Percentiles rank a stretch among this genome's conserved stretches.
Evolutionary conservation across 2,797 vertebrate species (phyloP).

Genomic region (Pempheris klunzingeri): DNA sequence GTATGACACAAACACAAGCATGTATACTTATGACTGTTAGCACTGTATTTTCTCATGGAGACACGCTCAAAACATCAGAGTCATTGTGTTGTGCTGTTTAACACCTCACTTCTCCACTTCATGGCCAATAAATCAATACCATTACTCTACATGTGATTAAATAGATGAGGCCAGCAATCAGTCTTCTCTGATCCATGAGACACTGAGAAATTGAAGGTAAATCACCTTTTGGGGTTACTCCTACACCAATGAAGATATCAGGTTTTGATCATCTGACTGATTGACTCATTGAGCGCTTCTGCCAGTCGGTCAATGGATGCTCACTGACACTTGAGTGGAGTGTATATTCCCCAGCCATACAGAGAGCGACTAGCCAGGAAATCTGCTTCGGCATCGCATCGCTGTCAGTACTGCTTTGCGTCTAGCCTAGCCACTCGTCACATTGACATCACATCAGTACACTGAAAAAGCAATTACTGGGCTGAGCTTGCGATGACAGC

Average conservation of each 20-base stretch:
- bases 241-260: slow-evolving; percentile 22
- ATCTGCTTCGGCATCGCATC: slow-evolving; percentile 25
- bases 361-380: slow-evolving; percentile 21
- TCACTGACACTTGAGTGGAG: background rate
- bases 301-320: slow-evolving; percentile 4
- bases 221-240: background rate
- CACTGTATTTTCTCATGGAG: slow-evolving; percentile 12
- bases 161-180: slow-evolving; percentile 25
- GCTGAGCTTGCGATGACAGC: slow-evolving; percentile 53
- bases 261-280: slow-evolving; percentile 35
- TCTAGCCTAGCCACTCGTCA: slow-evolving; percentile 35
- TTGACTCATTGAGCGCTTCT: slow-evolving; percentile 12
- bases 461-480: slow-evolving; percentile 60
- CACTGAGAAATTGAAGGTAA: slow-evolving; percentile 24
- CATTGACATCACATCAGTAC: slow-evolving; percentile 39
- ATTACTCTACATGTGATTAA: slow-evolving; percentile 53
- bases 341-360: slow-evolving; percentile 3
- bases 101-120: slow-evolving; percentile 37
- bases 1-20: slow-evolving; percentile 16
- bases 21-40: slow-evolving; percentile 16
- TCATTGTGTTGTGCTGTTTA: slow-evolving; percentile 34
- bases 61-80: slow-evolving; percentile 7
- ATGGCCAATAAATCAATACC: slow-evolving; percentile 52
- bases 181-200: slow-evolving; percentile 35
- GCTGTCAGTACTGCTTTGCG: slow-evolving; percentile 1